Base-by-base conservation (phyloP, 2,888 invertebrate species). In the Artemia sinica region DNA sequence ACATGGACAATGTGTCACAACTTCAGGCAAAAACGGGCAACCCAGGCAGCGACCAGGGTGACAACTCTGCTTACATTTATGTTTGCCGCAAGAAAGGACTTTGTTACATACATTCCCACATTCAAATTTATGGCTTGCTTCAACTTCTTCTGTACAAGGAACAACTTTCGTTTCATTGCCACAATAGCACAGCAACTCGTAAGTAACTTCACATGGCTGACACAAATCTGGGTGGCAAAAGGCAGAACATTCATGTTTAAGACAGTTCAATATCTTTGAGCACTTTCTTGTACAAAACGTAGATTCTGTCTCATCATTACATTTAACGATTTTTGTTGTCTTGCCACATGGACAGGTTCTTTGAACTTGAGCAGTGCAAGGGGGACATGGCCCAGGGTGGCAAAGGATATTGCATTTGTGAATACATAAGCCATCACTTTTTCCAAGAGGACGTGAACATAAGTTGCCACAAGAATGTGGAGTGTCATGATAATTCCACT, bases 311-410 rank as follows among this genome's bases (percentile, higher is more conserved):
- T n/a, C 18, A 71, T 85, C 82, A 75, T 86, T 86, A 77, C 91
- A 92, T 71, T 85, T 82, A 67, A 89, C 83, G 0, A 82, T 80
- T 73, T 82, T 83, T 2, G 82, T 82, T 49, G 86, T 87, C 67
- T 83, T 84, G 0, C 88, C 88, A 75, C 92, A 93, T 4, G 88
- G 88, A 74, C 92, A 92, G 72, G 81, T 79, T 71, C 86, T 84
- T 73, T 73, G 77, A 52, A 89, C 84, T 74, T 86, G 86, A 1
- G 88, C 86, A 73, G 84, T 84, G 75, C 95, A 96, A 0, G 88
- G 86, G 2, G 93, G 92, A 78, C 96, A 96, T 0, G 94, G 92
- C 0, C 96, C 96, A 0, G 95, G 95, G 77, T 96, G 95, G 76
- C 94, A 95, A 0, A 87, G 81, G 73, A 92, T 79, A 12, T 84